Evolutionary conservation across 2,113 vertebrate species (phyloP).

Genomic region (Rhinoptilus africanus): DNA sequence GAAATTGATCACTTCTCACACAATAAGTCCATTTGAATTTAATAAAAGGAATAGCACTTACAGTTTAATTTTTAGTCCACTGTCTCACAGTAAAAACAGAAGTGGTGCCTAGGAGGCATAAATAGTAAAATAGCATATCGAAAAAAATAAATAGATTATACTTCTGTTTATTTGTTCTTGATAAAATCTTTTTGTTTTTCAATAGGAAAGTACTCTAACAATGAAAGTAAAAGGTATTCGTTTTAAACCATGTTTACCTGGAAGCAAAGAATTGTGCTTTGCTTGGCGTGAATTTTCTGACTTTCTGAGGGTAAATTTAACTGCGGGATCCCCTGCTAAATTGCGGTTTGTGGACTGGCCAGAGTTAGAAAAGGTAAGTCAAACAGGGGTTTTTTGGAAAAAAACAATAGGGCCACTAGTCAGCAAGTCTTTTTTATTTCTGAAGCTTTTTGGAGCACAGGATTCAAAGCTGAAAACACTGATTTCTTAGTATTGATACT

Average conservation of each 20-base stretch:
- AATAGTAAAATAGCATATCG: not conserved
- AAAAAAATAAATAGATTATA: not conserved
- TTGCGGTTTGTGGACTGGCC: constrained; percentile 78
- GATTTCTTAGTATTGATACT: not conserved
- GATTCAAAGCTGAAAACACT: not conserved
- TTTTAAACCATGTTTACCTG: constrained; percentile 77
- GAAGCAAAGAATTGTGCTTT: constrained; percentile 83
- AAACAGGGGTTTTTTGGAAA: not conserved
- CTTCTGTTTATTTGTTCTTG: not conserved
- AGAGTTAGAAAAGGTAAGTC: constrained; percentile 73
- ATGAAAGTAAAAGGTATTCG: constrained; percentile 79
- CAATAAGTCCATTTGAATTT: not conserved
- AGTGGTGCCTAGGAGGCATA: not conserved
- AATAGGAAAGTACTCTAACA: constrained; percentile 75
- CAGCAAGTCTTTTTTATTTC: not conserved
- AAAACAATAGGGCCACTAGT: not conserved
- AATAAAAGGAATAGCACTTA: not conserved
- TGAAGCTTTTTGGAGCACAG: not conserved
- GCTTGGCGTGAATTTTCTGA: constrained; percentile 79
- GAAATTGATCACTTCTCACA: not conserved
- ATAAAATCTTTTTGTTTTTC: constrained; percentile 14
- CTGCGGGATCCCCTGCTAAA: constrained; percentile 80
- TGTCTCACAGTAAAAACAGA: not conserved
- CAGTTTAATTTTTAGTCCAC: not conserved
- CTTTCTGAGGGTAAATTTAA: constrained; percentile 76